phyloP scores from a whole-genome alignment of 2,888 invertebrate species.

The Callyntrura guangdongensis region DNA sequence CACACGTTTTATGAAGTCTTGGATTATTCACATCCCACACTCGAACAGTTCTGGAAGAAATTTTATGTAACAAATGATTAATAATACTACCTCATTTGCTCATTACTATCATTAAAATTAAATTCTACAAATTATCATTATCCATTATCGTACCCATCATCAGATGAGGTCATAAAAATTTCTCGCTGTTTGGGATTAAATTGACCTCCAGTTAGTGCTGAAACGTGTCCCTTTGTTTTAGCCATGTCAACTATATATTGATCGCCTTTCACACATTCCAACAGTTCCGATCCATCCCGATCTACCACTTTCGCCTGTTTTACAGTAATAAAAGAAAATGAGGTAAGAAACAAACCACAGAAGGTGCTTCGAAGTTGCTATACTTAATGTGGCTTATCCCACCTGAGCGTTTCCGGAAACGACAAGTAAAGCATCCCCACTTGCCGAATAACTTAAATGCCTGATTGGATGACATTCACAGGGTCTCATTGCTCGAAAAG shows the following conservation, averaged over 20 bases:
- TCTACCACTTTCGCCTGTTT: slow-evolving; percentile 94
- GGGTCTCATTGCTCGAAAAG: slow-evolving; percentile 97
- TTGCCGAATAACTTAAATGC: slow-evolving; percentile 95
- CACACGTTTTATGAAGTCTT: slow-evolving; percentile 92
- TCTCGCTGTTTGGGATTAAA: slow-evolving; percentile 97
- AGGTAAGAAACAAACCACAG: too few relatives aligned
- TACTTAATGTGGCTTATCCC: slow-evolving; percentile 86
- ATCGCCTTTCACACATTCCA: slow-evolving; percentile 97
- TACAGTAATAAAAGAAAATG: not conserved
- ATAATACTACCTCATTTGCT: too few relatives aligned
- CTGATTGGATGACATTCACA: slow-evolving; percentile 97
- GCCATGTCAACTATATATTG: slow-evolving; percentile 98
- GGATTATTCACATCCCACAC: slow-evolving; percentile 95
- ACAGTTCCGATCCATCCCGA: slow-evolving; percentile 96
- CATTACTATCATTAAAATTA: not conserved
- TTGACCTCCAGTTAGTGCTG: slow-evolving; percentile 94
- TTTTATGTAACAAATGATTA: not conserved
- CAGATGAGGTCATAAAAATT: slow-evolving; percentile 97
- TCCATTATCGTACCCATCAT: slow-evolving; percentile 92
- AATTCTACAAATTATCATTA: slow-evolving; percentile 15
- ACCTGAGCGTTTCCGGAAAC: slow-evolving; percentile 95
- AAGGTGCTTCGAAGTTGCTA: too few relatives aligned
- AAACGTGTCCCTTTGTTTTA: slow-evolving; percentile 97
- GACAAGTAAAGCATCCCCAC: slow-evolving; percentile 97
- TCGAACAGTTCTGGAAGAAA: slow-evolving; percentile 90